phyloP scores from a whole-genome alignment of 2,113 vertebrate species.

The Limnothrissa miodon region DNA sequence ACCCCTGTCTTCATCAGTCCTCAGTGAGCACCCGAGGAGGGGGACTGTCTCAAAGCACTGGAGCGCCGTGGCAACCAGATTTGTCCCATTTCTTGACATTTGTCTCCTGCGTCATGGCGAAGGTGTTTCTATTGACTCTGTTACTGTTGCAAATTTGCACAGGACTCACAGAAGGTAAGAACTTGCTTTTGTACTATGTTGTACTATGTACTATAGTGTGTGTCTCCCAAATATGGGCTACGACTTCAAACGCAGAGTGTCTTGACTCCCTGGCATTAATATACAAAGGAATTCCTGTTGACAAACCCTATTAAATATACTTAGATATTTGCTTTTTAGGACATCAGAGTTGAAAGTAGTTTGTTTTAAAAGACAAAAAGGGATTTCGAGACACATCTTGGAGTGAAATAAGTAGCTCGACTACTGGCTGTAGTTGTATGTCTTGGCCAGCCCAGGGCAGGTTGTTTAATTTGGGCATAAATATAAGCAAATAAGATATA shows the following conservation, averaged over 20 bases:
- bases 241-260: background rate
- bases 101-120: slow-evolving; percentile 50
- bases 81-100: slow-evolving; percentile 3
- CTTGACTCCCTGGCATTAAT: background rate
- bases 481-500: background rate
- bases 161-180: slow-evolving; percentile 47
- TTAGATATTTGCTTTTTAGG: background rate
- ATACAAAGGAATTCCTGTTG: background rate
- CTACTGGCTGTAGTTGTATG: background rate
- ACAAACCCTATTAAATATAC: too few species aligned
- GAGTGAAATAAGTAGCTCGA: background rate
- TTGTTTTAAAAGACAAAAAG: background rate
- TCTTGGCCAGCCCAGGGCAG: background rate
- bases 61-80: background rate
- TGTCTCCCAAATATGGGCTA: background rate
- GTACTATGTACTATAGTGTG: background rate
- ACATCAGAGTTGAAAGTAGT: background rate
- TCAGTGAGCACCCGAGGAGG: background rate
- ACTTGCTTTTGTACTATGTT: slow-evolving; percentile 4
- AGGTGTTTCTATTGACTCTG: slow-evolving; percentile 40
- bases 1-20: background rate
- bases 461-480: background rate
- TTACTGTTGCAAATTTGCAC: slow-evolving; percentile 46
- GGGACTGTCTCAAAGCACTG: background rate
- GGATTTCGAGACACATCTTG: background rate